These are phyloP conservation scores for Perccottus glenii DNA, from an alignment of 2,113 vertebrate genomes.

Conservation along the genomic window DNA sequence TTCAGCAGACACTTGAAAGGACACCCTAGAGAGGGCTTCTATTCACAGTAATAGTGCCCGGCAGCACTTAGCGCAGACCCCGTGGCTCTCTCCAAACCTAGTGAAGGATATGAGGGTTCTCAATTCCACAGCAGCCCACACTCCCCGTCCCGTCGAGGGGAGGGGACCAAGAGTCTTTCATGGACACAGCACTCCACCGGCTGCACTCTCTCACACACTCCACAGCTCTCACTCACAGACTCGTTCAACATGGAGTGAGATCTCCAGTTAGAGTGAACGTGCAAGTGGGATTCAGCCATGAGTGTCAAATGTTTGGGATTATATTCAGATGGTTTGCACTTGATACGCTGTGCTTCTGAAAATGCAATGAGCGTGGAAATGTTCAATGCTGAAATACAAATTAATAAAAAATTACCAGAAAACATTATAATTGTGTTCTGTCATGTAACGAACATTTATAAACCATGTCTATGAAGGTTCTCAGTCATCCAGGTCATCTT, in stretches of 20 bases:
- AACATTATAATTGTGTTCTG: not conserved
- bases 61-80: slow-evolving; percentile 73
- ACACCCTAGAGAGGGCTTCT: slow-evolving; percentile 76
- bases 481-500: too few species aligned
- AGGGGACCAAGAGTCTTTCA: slow-evolving; percentile 70
- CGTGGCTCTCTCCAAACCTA: slow-evolving; percentile 64
- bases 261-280: slow-evolving; percentile 64
- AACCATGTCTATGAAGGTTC: too few species aligned
- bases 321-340: slow-evolving; percentile 59
- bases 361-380: slow-evolving; percentile 19
- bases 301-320: slow-evolving; percentile 70
- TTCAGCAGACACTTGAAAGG: slow-evolving; percentile 76
- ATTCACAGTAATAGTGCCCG: slow-evolving; percentile 76
- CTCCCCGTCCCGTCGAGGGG: slow-evolving; percentile 55
- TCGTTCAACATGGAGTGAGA: slow-evolving; percentile 57
- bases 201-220: slow-evolving; percentile 62
- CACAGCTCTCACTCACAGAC: slow-evolving; percentile 61
- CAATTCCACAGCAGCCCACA: slow-evolving; percentile 69
- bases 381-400: slow-evolving; percentile 2
- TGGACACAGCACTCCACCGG: slow-evolving; percentile 70
- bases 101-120: slow-evolving; percentile 72
- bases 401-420: slow-evolving; percentile 1
- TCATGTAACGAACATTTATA: too few species aligned
- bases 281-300: slow-evolving; percentile 59
- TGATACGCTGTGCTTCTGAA: slow-evolving; percentile 35